Conservation (phyloP, 2,113 vertebrate genomes). For the Acrocephalus kingi region DNA sequence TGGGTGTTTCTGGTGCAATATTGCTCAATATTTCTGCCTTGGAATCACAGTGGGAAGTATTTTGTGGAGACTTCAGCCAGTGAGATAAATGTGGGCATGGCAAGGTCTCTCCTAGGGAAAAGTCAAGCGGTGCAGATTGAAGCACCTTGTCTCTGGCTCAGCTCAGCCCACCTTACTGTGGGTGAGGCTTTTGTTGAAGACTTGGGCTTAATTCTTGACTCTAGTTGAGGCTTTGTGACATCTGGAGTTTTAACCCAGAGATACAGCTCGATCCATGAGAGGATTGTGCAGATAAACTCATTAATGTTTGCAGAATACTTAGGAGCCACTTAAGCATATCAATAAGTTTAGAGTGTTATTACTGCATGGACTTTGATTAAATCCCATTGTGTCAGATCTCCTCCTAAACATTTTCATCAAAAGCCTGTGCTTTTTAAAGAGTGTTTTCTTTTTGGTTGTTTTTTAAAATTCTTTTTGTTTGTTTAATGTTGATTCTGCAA, state of each 20-base stretch:
- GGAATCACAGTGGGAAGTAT: not conserved
- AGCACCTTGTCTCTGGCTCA: not conserved
- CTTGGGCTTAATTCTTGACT: not conserved
- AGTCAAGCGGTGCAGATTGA: fast-evolving
- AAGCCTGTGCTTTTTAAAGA: not conserved
- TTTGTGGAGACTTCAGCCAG: not conserved
- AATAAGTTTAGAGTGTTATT: constrained; percentile 1
- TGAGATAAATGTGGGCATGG: not conserved
- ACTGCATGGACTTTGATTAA: not conserved
- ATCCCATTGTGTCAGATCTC: not conserved
- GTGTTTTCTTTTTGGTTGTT: not conserved
- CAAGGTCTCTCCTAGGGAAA: not conserved
- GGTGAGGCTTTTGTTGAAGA: not conserved
- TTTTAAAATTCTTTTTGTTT: not conserved
- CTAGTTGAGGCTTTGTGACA: not conserved
- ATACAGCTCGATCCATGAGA: not conserved
- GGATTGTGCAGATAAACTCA: not conserved
- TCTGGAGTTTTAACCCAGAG: not conserved
- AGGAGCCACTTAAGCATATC: not conserved
- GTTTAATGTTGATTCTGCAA: not conserved
- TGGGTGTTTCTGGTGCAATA: not conserved
- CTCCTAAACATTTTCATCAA: not conserved
- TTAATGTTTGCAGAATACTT: not conserved
- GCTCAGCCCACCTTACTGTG: not conserved
- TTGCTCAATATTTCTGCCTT: not conserved